Percentiles rank a stretch among this genome's conserved stretches.
Evolutionary conservation across 1,140 invertebrate genomes (phyloP).

Genomic region (Nasonia longicornis): DNA sequence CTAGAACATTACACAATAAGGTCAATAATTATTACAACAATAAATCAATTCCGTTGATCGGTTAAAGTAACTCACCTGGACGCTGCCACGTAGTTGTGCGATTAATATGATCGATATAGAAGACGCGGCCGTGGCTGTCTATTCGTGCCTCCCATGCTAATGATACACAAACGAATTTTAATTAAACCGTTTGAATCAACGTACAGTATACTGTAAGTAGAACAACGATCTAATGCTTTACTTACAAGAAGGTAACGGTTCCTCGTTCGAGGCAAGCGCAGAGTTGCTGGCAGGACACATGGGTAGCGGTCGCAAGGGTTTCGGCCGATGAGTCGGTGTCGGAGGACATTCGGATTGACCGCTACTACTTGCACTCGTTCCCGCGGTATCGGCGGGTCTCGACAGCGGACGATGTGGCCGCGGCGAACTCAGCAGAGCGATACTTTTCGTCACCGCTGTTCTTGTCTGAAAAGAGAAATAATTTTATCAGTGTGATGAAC

Average conservation of each 20-base stretch:
- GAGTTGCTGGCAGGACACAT: constrained; percentile 80
- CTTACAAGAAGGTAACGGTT: constrained; percentile 86
- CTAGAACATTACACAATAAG: constrained; percentile 12
- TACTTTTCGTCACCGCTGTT: constrained; percentile 66
- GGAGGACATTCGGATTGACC: constrained; percentile 77
- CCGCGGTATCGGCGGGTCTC: constrained; percentile 55
- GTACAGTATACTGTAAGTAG: background rate
- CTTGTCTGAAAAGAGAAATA: constrained; percentile 52
- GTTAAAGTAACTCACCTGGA: constrained; percentile 66
- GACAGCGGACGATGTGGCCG: constrained; percentile 60
- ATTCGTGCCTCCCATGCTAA: constrained; percentile 92
- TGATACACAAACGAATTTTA: constrained; percentile 50
- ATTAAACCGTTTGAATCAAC: background rate
- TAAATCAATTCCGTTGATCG: background rate
- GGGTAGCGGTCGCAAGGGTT: constrained; percentile 74
- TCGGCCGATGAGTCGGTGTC: constrained; percentile 84
- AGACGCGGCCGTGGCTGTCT: constrained; percentile 91
- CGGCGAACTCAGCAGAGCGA: constrained; percentile 64
- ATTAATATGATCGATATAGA: constrained; percentile 93
- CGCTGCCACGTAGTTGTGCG: constrained; percentile 93
- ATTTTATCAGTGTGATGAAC: too few species aligned
- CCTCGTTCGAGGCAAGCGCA: constrained; percentile 82
- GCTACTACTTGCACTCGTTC: constrained; percentile 25
- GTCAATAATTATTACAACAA: background rate
- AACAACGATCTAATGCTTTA: constrained; percentile 40